These are phyloP conservation scores for Folsomia manolachei DNA, from an alignment of 2,888 invertebrate species.

Conservation along the genomic window DNA sequence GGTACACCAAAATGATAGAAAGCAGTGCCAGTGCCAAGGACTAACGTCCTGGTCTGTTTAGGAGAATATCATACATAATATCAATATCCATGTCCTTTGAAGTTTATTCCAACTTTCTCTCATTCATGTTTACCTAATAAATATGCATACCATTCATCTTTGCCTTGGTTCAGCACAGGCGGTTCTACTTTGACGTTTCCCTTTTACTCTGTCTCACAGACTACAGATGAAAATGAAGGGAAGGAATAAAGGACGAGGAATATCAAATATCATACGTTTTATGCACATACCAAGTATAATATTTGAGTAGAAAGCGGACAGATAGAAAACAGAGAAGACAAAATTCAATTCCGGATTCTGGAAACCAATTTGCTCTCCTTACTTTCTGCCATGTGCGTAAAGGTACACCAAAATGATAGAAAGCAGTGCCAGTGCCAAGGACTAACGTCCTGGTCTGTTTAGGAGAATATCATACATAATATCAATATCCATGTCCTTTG, in stretches of 20 bases:
- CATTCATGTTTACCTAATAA: no score
- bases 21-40: background rate
- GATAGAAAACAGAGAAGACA: background rate
- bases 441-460: background rate
- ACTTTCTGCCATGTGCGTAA: no score
- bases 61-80: no score
- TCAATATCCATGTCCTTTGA: slow-evolving; percentile 3
- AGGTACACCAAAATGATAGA: background rate
- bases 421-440: background rate
- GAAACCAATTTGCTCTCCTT: background rate
- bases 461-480: background rate
- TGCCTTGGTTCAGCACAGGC: background rate
- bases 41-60: background rate
- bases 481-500: slow-evolving; percentile 2
- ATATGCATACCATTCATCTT: background rate
- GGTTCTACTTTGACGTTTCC: background rate
- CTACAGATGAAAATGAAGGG: no score
- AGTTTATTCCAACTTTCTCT: no score
- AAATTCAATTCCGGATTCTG: slow-evolving; percentile 8
- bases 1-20: background rate
- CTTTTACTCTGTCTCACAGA: background rate
- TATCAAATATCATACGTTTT: background rate
- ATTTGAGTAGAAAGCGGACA: background rate
- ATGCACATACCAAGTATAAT: no score
- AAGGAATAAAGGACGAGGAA: background rate